A percentile compares a stretch with the other conserved stretches of the same genome.
Evolutionary conservation across 2,113 vertebrate species (phyloP).

Genomic region (Eclectus roratus): DNA sequence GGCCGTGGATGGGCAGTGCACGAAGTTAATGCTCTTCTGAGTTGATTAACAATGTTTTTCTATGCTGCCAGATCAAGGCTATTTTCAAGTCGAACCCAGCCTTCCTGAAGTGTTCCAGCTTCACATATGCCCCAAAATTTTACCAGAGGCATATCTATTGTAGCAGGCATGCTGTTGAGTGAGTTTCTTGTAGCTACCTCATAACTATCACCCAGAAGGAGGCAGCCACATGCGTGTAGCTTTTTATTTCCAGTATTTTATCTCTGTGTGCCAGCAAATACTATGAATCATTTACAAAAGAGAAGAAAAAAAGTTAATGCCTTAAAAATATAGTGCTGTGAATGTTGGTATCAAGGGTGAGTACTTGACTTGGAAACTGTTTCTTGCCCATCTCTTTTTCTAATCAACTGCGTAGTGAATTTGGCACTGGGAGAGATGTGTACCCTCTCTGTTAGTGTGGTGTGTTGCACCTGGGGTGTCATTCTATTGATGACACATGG

Average conservation of each 20-base stretch:
- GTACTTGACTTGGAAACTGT: not conserved
- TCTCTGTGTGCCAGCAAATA: not conserved
- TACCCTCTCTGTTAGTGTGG: not conserved
- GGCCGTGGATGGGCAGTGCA: not conserved
- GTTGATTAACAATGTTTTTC: not conserved
- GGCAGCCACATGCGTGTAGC: not conserved
- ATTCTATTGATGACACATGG: not conserved
- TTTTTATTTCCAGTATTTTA: not conserved
- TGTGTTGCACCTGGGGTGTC: not conserved
- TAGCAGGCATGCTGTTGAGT: not conserved
- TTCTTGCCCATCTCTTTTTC: not conserved
- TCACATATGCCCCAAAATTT: not conserved
- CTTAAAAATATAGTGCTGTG: not conserved
- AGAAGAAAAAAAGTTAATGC: not conserved
- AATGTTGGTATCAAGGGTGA: not conserved
- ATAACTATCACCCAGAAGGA: not conserved
- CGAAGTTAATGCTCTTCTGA: not conserved
- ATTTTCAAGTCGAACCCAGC: not conserved
- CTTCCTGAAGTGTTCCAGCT: not conserved
- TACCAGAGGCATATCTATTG: not conserved
- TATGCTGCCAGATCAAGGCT: not conserved
- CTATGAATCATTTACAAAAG: not conserved
- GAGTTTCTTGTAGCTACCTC: not conserved
- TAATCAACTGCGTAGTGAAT: not conserved
- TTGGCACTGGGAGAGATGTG: not conserved